phyloP scores from a whole-genome alignment of 2,888 invertebrate species.

The Acleris holmiana region DNA sequence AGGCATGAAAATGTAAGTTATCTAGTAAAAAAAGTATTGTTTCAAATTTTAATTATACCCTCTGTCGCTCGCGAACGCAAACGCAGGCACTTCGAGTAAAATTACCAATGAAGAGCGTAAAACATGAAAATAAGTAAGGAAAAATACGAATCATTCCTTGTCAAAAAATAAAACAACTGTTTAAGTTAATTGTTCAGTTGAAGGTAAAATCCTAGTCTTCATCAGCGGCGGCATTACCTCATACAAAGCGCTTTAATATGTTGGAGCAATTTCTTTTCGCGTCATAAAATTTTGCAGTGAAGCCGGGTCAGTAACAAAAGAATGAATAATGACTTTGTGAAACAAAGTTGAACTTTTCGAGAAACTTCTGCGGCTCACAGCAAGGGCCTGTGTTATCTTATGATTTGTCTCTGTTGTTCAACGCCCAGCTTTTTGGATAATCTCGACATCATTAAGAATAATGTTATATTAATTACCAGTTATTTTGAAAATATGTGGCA shows the following conservation, averaged over 20 bases:
- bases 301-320: slow-evolving; percentile 75
- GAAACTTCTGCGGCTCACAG: slow-evolving; percentile 67
- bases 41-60: no score
- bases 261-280: slow-evolving; percentile 74
- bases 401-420: slow-evolving; percentile 57
- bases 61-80: no score
- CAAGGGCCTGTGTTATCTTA: slow-evolving; percentile 65
- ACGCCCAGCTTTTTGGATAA: slow-evolving; percentile 13
- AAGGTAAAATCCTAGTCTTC: slow-evolving; percentile 40
- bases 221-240: slow-evolving; percentile 46
- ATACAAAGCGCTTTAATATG: slow-evolving; percentile 76
- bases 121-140: no score
- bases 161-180: no score
- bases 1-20: no score
- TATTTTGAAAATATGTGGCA: no score
- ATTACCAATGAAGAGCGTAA: no score
- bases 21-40: no score
- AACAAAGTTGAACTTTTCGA: slow-evolving; percentile 78
- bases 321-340: slow-evolving; percentile 79
- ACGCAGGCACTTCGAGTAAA: no score
- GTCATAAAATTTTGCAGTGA: slow-evolving; percentile 75
- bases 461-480: not conserved
- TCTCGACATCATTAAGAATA: slow-evolving; percentile 7
- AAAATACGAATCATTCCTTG: no score
- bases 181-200: not conserved